These are phyloP conservation scores for Chymomyza costata DNA, from an alignment of 1,140 invertebrate genomes.

Conservation along the genomic window DNA sequence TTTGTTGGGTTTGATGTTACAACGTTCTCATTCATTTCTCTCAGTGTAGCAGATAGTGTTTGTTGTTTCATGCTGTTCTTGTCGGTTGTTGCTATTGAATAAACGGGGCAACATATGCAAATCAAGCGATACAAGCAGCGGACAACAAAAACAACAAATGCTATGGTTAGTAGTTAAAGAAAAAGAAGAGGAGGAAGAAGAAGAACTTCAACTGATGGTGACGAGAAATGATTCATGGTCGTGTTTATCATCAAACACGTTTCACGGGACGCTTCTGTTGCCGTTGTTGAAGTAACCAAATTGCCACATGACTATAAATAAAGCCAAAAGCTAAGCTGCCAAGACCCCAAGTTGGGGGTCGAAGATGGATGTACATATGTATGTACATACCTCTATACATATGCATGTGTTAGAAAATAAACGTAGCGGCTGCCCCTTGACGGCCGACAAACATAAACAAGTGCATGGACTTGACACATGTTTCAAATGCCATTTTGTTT, in stretches of 20 bases:
- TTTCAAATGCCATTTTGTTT: constrained; percentile 56
- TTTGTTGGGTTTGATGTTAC: too few species aligned
- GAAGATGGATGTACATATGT: constrained; percentile 15
- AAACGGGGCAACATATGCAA: constrained; percentile 39
- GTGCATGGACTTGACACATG: constrained; percentile 65
- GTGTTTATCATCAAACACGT: constrained; percentile 72
- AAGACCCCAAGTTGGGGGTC: constrained; percentile 20
- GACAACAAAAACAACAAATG: background rate
- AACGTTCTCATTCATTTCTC: too few species aligned
- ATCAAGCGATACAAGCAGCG: constrained; percentile 52
- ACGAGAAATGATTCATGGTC: constrained; percentile 67
- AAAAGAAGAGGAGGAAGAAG: background rate
- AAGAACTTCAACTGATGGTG: constrained; percentile 7
- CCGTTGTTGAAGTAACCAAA: constrained; percentile 50
- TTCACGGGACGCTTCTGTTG: constrained; percentile 48
- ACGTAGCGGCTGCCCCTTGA: constrained; percentile 1
- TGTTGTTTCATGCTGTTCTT: background rate
- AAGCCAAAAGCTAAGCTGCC: constrained; percentile 49
- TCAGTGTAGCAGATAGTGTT: too few species aligned
- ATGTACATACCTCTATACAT: background rate
- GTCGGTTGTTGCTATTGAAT: too few species aligned
- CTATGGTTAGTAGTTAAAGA: background rate
- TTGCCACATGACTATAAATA: constrained; percentile 55
- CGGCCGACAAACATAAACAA: constrained; percentile 48
- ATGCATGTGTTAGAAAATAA: too few species aligned